Percentiles rank a stretch among this genome's conserved stretches.
Evolutionary conservation across 2,797 vertebrate species (phyloP).

Genomic region (Hippoglossus hippoglossus): DNA sequence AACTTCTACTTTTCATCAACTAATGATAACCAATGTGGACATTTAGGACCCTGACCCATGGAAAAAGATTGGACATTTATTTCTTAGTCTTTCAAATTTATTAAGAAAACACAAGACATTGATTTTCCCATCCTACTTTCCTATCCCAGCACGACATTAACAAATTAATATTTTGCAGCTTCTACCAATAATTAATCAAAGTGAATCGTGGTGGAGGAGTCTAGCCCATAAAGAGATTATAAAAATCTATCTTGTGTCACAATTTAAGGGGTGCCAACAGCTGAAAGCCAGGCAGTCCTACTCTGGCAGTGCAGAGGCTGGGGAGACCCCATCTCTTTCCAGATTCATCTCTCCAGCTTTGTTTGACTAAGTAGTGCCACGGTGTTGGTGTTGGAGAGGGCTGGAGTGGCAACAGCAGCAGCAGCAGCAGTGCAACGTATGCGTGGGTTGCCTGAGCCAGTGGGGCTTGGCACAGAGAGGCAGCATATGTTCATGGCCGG

Average conservation of each 20-base stretch:
- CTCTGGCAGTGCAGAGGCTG: conserved; percentile 65
- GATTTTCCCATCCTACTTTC: conserved; percentile 24
- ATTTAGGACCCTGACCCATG: background rate
- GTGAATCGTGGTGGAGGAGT: conserved; percentile 13
- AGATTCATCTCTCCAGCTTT: conserved; percentile 80
- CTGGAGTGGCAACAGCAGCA: conserved; percentile 73
- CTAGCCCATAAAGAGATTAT: conserved; percentile 28
- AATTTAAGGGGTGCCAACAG: conserved; percentile 33
- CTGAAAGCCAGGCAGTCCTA: conserved; percentile 60
- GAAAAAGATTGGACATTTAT: conserved; percentile 1
- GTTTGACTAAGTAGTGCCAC: conserved; percentile 80
- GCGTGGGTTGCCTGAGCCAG: conserved; percentile 76
- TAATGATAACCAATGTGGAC: conserved; percentile 1
- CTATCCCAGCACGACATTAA: conserved; percentile 5
- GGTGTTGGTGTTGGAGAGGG: conserved; percentile 77
- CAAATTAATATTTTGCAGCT: conserved; percentile 35
- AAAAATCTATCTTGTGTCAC: conserved; percentile 36
- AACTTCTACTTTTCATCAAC: background rate
- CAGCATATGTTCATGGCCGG: conserved; percentile 81
- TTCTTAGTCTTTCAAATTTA: conserved; percentile 16
- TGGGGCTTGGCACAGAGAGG: conserved; percentile 78
- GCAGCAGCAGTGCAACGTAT: conserved; percentile 72
- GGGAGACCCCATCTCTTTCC: conserved; percentile 74
- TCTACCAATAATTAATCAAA: conserved; percentile 38
- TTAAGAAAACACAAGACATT: background rate